phyloP scores from a whole-genome alignment of 1,140 invertebrate species.

The Globodera rostochiensis region DNA sequence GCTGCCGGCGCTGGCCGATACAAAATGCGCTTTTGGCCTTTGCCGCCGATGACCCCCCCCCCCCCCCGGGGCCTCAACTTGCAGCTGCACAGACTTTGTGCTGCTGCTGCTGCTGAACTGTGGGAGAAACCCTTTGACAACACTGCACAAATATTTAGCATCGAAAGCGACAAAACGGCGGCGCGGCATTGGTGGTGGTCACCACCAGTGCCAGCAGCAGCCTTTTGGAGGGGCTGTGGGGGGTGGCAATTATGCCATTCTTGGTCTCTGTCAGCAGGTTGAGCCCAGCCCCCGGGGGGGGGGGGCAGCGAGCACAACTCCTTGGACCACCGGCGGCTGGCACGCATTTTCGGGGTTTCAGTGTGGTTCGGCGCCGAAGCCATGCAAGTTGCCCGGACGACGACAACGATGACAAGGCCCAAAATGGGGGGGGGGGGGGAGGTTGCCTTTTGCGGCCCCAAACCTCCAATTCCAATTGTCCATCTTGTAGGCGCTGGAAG shows the following conservation, averaged over 20 bases:
- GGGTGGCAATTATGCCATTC: background rate
- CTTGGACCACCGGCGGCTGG: constrained; percentile 3
- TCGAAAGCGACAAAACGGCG: too few relatives aligned
- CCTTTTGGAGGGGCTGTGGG: background rate
- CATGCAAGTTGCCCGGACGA: constrained; percentile 22
- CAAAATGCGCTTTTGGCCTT: too few relatives aligned
- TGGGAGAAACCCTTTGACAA: too few relatives aligned
- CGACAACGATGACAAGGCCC: constrained; percentile 8
- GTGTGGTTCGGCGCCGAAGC: background rate
- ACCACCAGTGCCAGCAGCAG: background rate
- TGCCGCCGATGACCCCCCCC: background rate
- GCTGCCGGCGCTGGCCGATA: too few relatives aligned
- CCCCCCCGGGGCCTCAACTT: background rate
- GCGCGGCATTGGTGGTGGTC: background rate
- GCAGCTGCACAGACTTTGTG: background rate
- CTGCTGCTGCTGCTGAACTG: too few relatives aligned
- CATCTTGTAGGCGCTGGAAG: background rate
- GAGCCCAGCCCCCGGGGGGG: too few relatives aligned
- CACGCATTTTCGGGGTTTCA: constrained; percentile 22
- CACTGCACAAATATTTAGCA: too few relatives aligned
- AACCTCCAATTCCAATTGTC: background rate
- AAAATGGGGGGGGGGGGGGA: background rate
- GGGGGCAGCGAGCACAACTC: background rate
- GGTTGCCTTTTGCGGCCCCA: constrained; percentile 8
- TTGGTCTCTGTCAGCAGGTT: background rate